Conservation (phyloP, 2,888 invertebrate species). For the Bibio marci region DNA sequence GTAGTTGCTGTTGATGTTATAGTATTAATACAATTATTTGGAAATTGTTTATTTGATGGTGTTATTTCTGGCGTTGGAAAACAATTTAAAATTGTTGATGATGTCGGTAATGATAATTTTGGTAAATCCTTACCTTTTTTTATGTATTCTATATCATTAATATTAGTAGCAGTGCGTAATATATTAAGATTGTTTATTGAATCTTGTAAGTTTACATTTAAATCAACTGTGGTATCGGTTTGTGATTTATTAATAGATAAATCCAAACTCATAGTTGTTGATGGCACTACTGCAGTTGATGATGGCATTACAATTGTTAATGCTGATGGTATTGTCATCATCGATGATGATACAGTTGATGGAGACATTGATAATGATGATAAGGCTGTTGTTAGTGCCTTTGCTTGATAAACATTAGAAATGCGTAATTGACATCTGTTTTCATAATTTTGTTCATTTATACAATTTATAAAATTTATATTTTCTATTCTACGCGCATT, state of each 20-base stretch:
- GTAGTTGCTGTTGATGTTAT: neutral
- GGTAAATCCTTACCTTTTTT: neutral
- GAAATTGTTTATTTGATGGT: conserved; percentile 1
- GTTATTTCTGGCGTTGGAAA: conserved; percentile 2
- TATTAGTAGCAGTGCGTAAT: no score
- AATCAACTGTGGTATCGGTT: no score
- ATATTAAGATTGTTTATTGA: neutral
- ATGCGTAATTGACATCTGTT: neutral
- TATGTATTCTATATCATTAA: neutral
- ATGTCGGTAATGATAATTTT: conserved; percentile 6
- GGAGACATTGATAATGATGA: conserved; percentile 1
- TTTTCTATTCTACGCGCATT: conserved; percentile 4
- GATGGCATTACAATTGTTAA: no score
- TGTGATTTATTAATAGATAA: no score
- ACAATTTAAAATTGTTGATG: neutral
- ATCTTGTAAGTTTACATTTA: no score
- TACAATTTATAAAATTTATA: conserved; percentile 12
- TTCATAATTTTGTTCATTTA: conserved; percentile 11
- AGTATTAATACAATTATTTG: neutral
- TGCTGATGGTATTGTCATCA: neutral
- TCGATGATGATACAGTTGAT: neutral
- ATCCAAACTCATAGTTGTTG: neutral
- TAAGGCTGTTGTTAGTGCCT: conserved; percentile 4
- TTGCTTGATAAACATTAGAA: neutral
- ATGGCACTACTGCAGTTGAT: neutral